Evolutionary conservation across 2,113 vertebrate genomes (phyloP), one percentile per base, ranked within the genome.

Genomic region (Actinemys pallida): DNA sequence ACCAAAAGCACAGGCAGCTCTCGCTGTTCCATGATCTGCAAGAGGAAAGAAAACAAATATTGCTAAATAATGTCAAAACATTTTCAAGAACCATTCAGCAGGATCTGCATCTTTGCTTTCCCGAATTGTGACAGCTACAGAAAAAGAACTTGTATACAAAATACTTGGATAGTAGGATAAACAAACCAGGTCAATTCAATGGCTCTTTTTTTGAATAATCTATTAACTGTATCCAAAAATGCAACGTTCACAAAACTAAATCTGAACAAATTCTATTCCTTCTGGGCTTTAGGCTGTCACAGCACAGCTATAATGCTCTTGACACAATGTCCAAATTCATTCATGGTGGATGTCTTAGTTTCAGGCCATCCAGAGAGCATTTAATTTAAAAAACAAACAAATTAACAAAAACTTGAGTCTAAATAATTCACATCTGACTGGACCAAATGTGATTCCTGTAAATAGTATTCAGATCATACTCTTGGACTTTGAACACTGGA

Each of bases 1-100:
- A 98, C 94, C 94, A 98, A 88, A 83, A 98, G 90, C 53, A 91
- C 97, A 35, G 98, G 98, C 12, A 96, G 85, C 6, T 95, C 88
- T 92, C 81, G 45, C 81, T 95, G 96, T 93, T 94, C 97, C 96
- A 94, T 98, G 83, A 53, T 82, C 96, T 97, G 86, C 13, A 57
- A 35, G 79, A 87, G 86, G 54, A 90, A 49, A 62, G 72, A 42
- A 59, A 29, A 56, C 31, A 85, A 8, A 24, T 25, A 39, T 17
- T 12, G 16, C 24, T 83, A 25, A 53, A 39, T 62, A 81, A 29
- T 84, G 87, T 90, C 24, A 29, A 88, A 53, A 31, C 13, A 45
- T 83, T 91, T 89, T 72, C 50, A 85, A 90, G 50, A 94, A 89
- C 27, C 12, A 14, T 76, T 42, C 39, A 27, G 42, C 80, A 90